These are phyloP conservation scores for Nudaria mundana DNA, from an alignment of 2,888 invertebrate species.

Conservation along the genomic window DNA sequence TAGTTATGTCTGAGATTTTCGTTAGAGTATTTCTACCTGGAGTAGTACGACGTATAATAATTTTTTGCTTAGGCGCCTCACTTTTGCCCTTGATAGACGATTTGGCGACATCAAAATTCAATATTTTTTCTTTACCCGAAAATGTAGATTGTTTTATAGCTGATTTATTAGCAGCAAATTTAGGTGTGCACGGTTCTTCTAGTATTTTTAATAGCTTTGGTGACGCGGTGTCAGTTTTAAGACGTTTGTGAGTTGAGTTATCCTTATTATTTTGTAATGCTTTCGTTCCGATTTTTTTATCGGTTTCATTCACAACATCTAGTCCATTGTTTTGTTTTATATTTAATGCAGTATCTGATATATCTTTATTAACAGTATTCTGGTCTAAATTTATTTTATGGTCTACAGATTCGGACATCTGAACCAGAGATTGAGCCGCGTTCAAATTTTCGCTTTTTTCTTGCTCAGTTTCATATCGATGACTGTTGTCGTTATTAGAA, in stretches of 20 bases:
- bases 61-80: constrained; percentile 64
- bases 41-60: constrained; percentile 68
- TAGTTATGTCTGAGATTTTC: constrained; percentile 54
- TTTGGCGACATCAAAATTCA: constrained; percentile 71
- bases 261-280: constrained; percentile 50
- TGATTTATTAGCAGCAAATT: constrained; percentile 45
- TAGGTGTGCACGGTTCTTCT: constrained; percentile 69
- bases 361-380: constrained; percentile 36
- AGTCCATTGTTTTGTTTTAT: constrained; percentile 44
- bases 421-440: constrained; percentile 74
- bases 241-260: constrained; percentile 37
- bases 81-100: constrained; percentile 54
- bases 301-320: constrained; percentile 35
- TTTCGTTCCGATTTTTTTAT: constrained; percentile 48
- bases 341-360: constrained; percentile 26
- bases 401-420: constrained; percentile 74
- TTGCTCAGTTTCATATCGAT: constrained; percentile 67
- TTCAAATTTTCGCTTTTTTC: constrained; percentile 74
- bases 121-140: constrained; percentile 67
- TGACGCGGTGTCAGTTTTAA: constrained; percentile 63
- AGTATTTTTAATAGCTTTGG: constrained; percentile 81
- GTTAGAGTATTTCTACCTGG: constrained; percentile 58
- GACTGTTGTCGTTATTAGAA: constrained; percentile 43
- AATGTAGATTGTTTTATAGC: constrained; percentile 54
- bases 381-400: constrained; percentile 54